Evolutionary conservation across 1,140 invertebrate species (phyloP).

Genomic region (Aethina tumida): DNA sequence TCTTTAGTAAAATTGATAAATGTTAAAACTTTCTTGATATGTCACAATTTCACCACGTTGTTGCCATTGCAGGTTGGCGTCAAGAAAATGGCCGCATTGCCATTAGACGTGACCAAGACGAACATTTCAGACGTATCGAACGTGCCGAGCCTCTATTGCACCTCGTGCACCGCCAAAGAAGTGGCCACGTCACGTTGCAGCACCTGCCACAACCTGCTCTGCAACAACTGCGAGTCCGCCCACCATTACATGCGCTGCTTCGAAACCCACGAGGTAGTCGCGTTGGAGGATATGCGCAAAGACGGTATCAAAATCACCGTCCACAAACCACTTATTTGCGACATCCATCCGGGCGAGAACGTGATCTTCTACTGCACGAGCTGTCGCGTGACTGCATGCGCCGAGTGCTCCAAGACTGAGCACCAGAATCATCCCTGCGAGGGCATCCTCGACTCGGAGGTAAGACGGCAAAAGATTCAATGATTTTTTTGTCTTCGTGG

Average conservation of each 20-base stretch:
- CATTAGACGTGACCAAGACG: constrained; percentile 72
- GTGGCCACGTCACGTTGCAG: constrained; percentile 83
- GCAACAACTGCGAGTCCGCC: constrained; percentile 85
- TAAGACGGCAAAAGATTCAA: constrained; percentile 8
- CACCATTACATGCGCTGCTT: constrained; percentile 92
- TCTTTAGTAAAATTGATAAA: no score
- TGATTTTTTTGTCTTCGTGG: background rate
- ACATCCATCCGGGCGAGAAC: constrained; percentile 62
- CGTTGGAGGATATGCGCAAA: constrained; percentile 76
- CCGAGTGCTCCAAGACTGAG: constrained; percentile 67
- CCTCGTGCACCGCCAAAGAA: constrained; percentile 82
- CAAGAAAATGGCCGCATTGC: constrained; percentile 63
- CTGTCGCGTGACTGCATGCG: constrained; percentile 74
- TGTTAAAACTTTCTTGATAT: no score
- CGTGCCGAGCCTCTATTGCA: constrained; percentile 68
- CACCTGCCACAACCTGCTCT: constrained; percentile 88
- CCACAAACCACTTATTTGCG: constrained; percentile 74
- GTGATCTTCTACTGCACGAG: constrained; percentile 72
- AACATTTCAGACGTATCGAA: constrained; percentile 78
- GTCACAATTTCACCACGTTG: no score
- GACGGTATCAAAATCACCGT: constrained; percentile 61
- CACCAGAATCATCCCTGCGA: constrained; percentile 78
- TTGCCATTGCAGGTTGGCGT: constrained; percentile 47
- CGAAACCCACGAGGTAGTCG: constrained; percentile 81
- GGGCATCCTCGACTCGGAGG: constrained; percentile 61